phyloP scores from a whole-genome alignment of 2,113 vertebrate genomes.

The Protomyctophum bolini region DNA sequence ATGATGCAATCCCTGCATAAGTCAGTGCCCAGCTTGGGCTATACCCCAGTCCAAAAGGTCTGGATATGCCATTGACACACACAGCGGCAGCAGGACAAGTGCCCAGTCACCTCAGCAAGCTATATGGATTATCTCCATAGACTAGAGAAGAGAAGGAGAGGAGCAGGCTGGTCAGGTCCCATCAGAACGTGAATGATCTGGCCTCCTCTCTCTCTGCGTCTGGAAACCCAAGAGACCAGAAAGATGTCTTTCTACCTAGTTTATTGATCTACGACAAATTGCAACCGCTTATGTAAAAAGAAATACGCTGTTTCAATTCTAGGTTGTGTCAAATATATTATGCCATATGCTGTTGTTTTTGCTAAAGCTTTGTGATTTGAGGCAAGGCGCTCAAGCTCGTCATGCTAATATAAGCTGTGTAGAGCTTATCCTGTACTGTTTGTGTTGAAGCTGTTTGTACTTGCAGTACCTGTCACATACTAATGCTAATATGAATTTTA shows the following conservation, averaged over 20 bases:
- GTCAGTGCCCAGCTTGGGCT: too few species aligned
- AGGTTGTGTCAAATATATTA: constrained; percentile 31
- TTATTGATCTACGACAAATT: constrained; percentile 54
- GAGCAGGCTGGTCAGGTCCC: constrained; percentile 52
- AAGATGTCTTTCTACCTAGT: background rate
- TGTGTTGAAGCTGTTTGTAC: constrained; percentile 30
- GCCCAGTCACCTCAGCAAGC: constrained; percentile 46
- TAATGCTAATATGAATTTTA: constrained; percentile 16
- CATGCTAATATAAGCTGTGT: constrained; percentile 41
- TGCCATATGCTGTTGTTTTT: background rate
- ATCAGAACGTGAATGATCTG: constrained; percentile 51
- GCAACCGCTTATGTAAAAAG: too few species aligned
- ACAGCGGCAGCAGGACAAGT: constrained; percentile 45
- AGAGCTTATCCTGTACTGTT: constrained; percentile 30
- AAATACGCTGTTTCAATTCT: constrained; percentile 8
- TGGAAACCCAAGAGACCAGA: constrained; percentile 29
- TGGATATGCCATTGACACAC: background rate
- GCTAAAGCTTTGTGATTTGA: constrained; percentile 37
- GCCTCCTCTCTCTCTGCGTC: constrained; percentile 22
- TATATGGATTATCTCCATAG: constrained; percentile 38
- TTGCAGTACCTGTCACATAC: constrained; percentile 9
- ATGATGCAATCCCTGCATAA: too few species aligned
- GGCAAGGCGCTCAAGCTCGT: constrained; percentile 40
- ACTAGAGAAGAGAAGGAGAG: constrained; percentile 24
- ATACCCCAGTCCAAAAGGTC: too few species aligned